Evolutionary conservation across 2,113 vertebrate species (phyloP).

Genomic region (Zingel zingel): DNA sequence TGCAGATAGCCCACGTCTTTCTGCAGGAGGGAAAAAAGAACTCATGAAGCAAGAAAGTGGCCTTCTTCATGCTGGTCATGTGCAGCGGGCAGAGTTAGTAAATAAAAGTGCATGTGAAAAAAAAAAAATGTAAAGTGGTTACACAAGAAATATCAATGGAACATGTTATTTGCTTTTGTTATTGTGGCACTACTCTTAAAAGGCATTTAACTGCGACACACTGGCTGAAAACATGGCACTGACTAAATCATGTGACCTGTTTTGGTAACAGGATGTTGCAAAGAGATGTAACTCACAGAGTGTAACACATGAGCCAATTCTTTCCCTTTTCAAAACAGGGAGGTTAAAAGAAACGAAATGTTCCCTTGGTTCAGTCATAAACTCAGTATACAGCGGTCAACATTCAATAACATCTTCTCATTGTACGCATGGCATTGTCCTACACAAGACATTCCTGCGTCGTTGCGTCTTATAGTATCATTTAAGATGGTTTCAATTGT

Average conservation of each 20-base stretch:
- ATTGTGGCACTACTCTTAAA: background rate
- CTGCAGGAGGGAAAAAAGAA: slow-evolving; percentile 77
- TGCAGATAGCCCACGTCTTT: slow-evolving; percentile 94
- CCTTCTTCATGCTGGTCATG: background rate
- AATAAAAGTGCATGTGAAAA: slow-evolving; percentile 11
- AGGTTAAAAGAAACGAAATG: slow-evolving; percentile 10
- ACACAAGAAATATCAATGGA: background rate
- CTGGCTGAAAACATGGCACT: slow-evolving; percentile 16
- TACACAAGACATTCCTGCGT: background rate
- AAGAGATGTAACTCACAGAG: slow-evolving; percentile 56
- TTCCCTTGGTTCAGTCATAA: slow-evolving; percentile 6
- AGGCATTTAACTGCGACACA: background rate
- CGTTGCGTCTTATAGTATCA: background rate
- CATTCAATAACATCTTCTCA: background rate
- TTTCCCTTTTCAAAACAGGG: slow-evolving; percentile 64
- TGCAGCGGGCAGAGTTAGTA: background rate
- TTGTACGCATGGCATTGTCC: background rate
- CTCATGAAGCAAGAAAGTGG: slow-evolving; percentile 13
- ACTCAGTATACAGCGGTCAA: background rate
- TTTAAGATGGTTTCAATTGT: slow-evolving; percentile 4
- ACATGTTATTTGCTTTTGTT: background rate
- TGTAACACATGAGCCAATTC: slow-evolving; percentile 68
- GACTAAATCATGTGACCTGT: slow-evolving; percentile 57
- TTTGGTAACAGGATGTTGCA: slow-evolving; percentile 81
- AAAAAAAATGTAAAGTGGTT: background rate